Base-by-base conservation (phyloP, 1,140 invertebrate species). In the Drosophila dunni region DNA sequence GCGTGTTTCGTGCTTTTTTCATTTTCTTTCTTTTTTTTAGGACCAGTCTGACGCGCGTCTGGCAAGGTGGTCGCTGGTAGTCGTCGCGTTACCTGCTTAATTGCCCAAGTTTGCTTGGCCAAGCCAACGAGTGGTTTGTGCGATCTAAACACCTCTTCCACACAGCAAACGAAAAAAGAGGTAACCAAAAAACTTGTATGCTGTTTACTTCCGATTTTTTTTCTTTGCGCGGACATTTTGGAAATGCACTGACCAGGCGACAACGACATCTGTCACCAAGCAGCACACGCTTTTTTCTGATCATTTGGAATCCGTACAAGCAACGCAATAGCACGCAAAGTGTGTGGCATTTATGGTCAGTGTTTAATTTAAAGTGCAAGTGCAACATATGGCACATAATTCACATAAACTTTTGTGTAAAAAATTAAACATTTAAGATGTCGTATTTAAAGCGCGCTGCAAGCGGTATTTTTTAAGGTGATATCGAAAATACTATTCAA, bases 121-220 rank as follows among this genome's bases (percentile, higher is more conserved):
- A 13, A 9, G 8, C 36, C 15, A 38, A 44, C 68, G 51, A 51
- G 42, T 53, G 57, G 17, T 17, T 50, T 38, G 51, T 71, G 62
- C 50, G 53, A 65, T 80, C 78, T 83, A 88, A 86, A 88, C 83
- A 88, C 83, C 83, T 88, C 60, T 50, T 10, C 44, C 53, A 40
- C 38, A 44, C 5, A 20, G 34, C 17, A 62, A 45, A 17, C 20
- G 38, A 29, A 50, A 24, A 63, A 48, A 48, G 51, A 13, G 24
- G 24, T 29, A 36, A 38, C 36, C n/a, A 44, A 45, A 70, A 72
- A 69, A 57, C 8, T 24, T 38, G 8, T 76, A 64, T 65, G 50
- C 53, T 84, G 62, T 84, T 88, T 84, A 88, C 84, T 88, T 88
- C 84, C 84, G 84, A 88, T 78, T 78, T 88, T 88, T 88, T 84